A percentile compares a stretch with the other conserved stretches of the same genome.
phyloP scores from a whole-genome alignment of 2,888 invertebrate genomes.

The Hermodice carunculata region DNA sequence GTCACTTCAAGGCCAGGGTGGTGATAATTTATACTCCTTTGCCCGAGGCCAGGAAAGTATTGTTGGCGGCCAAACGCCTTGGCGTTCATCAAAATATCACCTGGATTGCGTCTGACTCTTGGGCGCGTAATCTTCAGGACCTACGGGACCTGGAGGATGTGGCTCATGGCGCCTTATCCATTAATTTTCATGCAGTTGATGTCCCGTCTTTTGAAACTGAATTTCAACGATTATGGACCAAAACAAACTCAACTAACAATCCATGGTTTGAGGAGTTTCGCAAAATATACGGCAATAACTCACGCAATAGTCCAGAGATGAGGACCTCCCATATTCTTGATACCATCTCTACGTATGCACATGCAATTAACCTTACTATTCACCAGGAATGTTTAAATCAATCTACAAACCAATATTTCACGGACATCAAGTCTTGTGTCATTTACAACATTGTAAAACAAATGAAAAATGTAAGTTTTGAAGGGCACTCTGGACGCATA shows the following conservation, averaged over 20 bases:
- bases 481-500: too few relatives aligned
- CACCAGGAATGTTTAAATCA: too few relatives aligned
- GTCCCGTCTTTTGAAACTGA: slow-evolving; percentile 37
- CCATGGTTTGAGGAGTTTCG: slow-evolving; percentile 40
- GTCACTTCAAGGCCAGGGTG: slow-evolving; percentile 26
- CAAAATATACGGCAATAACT: not conserved
- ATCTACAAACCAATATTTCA: too few relatives aligned
- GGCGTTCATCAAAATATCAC: slow-evolving; percentile 28
- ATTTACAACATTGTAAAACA: too few relatives aligned
- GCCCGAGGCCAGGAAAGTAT: slow-evolving; percentile 20
- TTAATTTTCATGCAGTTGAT: slow-evolving; percentile 34
- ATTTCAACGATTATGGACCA: slow-evolving; percentile 23
- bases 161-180: slow-evolving; percentile 27
- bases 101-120: slow-evolving; percentile 43
- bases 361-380: too few relatives aligned
- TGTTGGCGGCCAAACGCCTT: slow-evolving; percentile 22
- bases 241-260: slow-evolving; percentile 17
- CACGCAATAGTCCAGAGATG: too few relatives aligned
- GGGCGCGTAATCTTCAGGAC: slow-evolving; percentile 39
- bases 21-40: slow-evolving; percentile 32
- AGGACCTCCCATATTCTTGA: too few relatives aligned
- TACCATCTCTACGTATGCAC: too few relatives aligned
- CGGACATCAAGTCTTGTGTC: too few relatives aligned
- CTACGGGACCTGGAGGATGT: slow-evolving; percentile 32
- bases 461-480: too few relatives aligned